phyloP scores from a whole-genome alignment of 1,140 invertebrate genomes.

The Drosophila leontia region DNA sequence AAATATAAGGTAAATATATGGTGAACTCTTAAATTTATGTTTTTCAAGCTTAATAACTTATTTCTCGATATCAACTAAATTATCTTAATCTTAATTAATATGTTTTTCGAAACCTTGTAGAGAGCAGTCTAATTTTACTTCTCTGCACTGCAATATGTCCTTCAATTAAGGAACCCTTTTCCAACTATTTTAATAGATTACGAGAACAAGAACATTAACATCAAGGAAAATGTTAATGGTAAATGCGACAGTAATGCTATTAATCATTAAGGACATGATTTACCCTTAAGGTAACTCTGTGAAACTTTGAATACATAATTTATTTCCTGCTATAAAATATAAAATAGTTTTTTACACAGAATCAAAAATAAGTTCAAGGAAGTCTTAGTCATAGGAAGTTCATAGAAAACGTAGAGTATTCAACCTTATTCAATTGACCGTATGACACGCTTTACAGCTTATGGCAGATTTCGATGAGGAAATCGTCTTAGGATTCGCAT shows the following conservation, averaged over 20 bases:
- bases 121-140: not conserved
- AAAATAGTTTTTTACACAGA: conserved; percentile 4
- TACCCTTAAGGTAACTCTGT: not conserved
- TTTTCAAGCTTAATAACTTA: too few species aligned
- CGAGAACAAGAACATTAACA: not conserved
- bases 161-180: not conserved
- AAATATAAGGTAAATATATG: not conserved
- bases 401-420: conserved; percentile 10
- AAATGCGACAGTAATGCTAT: not conserved
- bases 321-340: not conserved
- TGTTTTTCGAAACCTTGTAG: not conserved
- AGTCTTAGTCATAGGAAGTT: not conserved
- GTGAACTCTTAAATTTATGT: not conserved
- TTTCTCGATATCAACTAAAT: not conserved
- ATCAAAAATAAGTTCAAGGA: not conserved
- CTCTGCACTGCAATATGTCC: too few species aligned
- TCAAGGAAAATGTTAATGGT: not conserved
- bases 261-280: not conserved
- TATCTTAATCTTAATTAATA: too few species aligned
- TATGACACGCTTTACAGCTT: conserved; percentile 80
- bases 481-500: conserved; percentile 69
- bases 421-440: conserved; percentile 72
- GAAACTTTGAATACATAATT: too few species aligned
- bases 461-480: conserved; percentile 66
- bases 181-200: not conserved